phyloP scores from a whole-genome alignment of 2,113 vertebrate species.

The Arizona elegans region DNA sequence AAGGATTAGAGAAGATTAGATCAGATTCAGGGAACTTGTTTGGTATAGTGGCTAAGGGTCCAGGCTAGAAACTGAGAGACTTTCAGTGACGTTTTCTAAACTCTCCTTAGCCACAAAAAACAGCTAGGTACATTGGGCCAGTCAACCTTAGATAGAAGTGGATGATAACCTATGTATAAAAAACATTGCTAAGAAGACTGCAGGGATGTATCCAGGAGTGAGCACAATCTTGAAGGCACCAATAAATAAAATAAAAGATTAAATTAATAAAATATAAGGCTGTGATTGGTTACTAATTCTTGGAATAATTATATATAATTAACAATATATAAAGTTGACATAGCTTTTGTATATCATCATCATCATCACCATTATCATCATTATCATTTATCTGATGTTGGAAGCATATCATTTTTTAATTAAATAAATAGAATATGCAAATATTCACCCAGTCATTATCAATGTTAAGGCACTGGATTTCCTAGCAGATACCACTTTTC shows the following conservation, averaged over 20 bases:
- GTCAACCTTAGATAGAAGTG: not conserved
- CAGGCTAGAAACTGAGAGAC: not conserved
- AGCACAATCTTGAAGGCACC: not conserved
- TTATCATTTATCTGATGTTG: not conserved
- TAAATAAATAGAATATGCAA: not conserved
- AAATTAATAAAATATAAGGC: not conserved
- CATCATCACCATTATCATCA: not conserved
- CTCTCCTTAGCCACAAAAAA: not conserved
- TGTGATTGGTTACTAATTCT: not conserved
- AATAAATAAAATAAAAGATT: too few species aligned
- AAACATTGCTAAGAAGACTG: not conserved
- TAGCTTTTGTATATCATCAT: not conserved
- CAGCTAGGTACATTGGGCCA: not conserved
- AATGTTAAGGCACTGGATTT: not conserved
- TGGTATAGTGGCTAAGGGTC: not conserved
- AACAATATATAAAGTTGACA: not conserved
- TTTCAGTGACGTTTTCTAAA: not conserved
- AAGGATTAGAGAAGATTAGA: not conserved
- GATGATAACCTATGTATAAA: not conserved
- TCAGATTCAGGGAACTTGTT: not conserved
- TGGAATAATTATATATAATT: not conserved
- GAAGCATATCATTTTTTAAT: not conserved
- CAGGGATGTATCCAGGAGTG: not conserved
- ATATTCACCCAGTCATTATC: not conserved
- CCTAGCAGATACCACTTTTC: slow-evolving; percentile 27